Conservation (phyloP, 2,797 vertebrate species). For the Octomys mimax region DNA sequence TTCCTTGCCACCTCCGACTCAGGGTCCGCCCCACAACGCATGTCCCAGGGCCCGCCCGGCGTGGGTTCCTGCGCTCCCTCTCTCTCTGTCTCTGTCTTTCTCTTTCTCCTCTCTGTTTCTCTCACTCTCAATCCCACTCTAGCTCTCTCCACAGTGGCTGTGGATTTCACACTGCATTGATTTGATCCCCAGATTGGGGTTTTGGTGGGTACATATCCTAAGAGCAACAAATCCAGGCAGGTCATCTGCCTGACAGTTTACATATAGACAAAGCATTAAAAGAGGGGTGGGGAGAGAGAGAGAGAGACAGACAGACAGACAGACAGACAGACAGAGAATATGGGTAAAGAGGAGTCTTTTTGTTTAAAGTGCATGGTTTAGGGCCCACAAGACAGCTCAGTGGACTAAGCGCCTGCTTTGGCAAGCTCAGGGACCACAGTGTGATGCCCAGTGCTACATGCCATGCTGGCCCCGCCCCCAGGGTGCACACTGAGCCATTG, state of each 20-base stretch:
- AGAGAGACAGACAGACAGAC: too few relatives aligned
- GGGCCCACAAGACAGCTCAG: too few relatives aligned
- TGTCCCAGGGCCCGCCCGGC: too few relatives aligned
- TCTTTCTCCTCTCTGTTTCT: too few relatives aligned
- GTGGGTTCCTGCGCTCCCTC: background rate
- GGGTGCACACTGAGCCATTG: too few relatives aligned
- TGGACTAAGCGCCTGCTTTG: too few relatives aligned
- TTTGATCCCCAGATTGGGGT: background rate
- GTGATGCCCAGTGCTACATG: too few relatives aligned
- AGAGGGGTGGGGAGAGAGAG: background rate
- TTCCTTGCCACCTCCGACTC: background rate
- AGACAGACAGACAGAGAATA: too few relatives aligned
- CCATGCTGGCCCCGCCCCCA: too few relatives aligned
- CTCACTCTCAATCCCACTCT: too few relatives aligned
- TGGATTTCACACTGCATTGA: background rate
- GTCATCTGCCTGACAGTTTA: background rate
- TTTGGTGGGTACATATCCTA: background rate
- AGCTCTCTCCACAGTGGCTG: background rate
- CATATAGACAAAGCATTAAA: background rate
- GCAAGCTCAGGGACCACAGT: too few relatives aligned
- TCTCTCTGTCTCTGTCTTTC: too few relatives aligned
- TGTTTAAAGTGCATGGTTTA: background rate
- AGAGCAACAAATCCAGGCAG: background rate
- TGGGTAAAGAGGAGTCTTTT: background rate
- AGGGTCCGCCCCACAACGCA: background rate